phyloP scores from a whole-genome alignment of 2,888 invertebrate genomes.

The Hylaea fasciaria region DNA sequence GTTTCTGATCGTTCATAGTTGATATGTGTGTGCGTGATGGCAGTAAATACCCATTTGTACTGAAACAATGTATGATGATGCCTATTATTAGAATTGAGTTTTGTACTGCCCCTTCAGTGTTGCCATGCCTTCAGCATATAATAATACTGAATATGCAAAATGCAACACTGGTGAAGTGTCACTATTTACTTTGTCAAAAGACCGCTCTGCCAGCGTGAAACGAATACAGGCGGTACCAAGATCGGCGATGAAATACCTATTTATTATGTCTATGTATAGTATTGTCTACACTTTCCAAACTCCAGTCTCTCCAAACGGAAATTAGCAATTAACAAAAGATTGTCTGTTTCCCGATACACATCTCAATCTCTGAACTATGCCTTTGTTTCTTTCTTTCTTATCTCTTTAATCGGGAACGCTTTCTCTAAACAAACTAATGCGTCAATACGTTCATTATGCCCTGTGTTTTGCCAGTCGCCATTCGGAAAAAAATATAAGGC shows the following conservation, averaged over 20 bases:
- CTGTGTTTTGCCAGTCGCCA: conserved; percentile 58
- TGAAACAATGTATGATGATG: conserved; percentile 6
- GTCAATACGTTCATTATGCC: conserved; percentile 63
- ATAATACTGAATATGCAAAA: too few relatives aligned
- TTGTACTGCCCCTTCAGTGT: neutral
- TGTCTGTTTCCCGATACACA: conserved; percentile 42
- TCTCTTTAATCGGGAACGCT: conserved; percentile 52
- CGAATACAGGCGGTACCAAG: too few relatives aligned
- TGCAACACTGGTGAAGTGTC: too few relatives aligned
- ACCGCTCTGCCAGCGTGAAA: too few relatives aligned
- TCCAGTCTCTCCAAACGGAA: conserved; percentile 28
- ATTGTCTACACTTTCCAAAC: conserved; percentile 8
- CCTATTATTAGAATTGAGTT: neutral
- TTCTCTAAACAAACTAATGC: conserved; percentile 59
- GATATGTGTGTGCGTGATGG: conserved; percentile 14
- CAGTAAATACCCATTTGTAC: conserved; percentile 17
- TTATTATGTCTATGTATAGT: neutral
- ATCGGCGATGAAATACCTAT: too few relatives aligned
- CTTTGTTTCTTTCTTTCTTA: conserved; percentile 52
- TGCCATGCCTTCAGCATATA: too few relatives aligned
- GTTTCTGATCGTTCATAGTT: conserved; percentile 48
- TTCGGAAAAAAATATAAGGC: conserved; percentile 33
- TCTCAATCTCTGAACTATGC: conserved; percentile 49
- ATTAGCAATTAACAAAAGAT: conserved; percentile 40
- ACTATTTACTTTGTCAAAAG: too few relatives aligned